These are phyloP conservation scores for Amblyopsis rosae DNA, from an alignment of 2,113 vertebrate genomes.

Conservation along the genomic window DNA sequence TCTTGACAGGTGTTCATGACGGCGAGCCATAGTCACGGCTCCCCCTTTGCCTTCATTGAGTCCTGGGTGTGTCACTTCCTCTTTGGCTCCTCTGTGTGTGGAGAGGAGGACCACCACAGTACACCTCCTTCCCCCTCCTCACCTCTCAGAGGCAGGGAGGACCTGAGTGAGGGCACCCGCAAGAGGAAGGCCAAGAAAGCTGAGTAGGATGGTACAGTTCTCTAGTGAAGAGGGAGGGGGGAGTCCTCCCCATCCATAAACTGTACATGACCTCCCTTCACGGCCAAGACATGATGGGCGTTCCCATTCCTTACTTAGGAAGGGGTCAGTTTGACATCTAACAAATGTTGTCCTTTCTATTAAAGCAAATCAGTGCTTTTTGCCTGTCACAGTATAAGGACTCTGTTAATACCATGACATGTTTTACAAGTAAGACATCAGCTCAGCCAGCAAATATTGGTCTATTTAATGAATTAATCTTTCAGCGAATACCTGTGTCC, in stretches of 20 bases:
- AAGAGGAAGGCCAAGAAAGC: constrained; percentile 96
- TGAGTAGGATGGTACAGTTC: constrained; percentile 72
- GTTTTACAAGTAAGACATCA: constrained; percentile 47
- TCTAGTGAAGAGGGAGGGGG: not conserved
- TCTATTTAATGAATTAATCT: constrained; percentile 55
- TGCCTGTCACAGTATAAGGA: constrained; percentile 59
- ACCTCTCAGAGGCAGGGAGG: constrained; percentile 89
- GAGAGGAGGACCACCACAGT: constrained; percentile 76
- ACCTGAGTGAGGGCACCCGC: constrained; percentile 89
- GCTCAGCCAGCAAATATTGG: constrained; percentile 50
- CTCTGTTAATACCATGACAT: constrained; percentile 70
- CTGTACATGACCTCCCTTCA: constrained; percentile 50
- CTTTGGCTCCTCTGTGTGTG: constrained; percentile 79
- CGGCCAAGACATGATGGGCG: constrained; percentile 42
- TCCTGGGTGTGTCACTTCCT: constrained; percentile 85
- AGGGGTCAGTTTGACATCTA: constrained; percentile 62
- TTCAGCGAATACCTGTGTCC: constrained; percentile 40
- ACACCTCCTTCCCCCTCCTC: constrained; percentile 62
- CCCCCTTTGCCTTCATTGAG: constrained; percentile 89
- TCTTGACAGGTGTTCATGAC: constrained; percentile 88
- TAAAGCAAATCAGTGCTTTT: constrained; percentile 67
- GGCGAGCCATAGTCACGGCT: constrained; percentile 90
- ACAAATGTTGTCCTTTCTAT: constrained; percentile 61
- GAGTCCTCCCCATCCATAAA: constrained; percentile 16
- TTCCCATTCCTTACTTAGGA: constrained; percentile 57